These are phyloP conservation scores for Ranitomeya variabilis DNA, from an alignment of 2,113 vertebrate genomes.

Conservation along the genomic window DNA sequence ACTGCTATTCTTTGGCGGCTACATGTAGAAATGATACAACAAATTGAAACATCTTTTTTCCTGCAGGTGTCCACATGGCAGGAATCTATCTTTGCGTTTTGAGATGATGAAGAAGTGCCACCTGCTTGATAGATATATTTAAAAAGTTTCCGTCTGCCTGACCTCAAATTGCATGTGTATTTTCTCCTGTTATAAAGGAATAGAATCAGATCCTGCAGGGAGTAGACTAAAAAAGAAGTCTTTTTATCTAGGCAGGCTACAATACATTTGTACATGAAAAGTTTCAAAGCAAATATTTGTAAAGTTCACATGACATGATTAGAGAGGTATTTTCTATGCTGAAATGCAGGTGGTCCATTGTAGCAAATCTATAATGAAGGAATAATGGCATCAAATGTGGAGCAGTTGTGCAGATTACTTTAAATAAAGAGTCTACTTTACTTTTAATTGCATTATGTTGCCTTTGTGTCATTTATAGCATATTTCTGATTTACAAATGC, in stretches of 20 bases:
- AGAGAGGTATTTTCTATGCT: neutral
- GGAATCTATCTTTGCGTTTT: constrained; percentile 48
- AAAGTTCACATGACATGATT: constrained; percentile 67
- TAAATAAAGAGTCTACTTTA: neutral
- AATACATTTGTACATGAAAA: constrained; percentile 45
- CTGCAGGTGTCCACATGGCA: constrained; percentile 52
- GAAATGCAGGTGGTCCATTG: neutral
- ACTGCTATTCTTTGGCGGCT: constrained; percentile 44
- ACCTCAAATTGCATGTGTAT: constrained; percentile 49
- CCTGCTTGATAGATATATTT: constrained; percentile 51
- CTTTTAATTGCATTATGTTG: neutral
- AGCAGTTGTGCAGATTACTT: neutral
- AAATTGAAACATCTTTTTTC: constrained; percentile 53
- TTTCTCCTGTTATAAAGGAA: constrained; percentile 34
- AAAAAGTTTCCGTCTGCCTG: constrained; percentile 52
- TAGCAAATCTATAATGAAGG: neutral
- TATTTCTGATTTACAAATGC: neutral
- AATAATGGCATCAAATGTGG: neutral
- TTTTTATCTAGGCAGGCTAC: constrained; percentile 38
- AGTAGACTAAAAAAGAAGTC: constrained; percentile 28
- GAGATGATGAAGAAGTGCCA: constrained; percentile 52
- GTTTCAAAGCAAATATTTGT: constrained; percentile 60
- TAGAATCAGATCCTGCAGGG: constrained; percentile 47
- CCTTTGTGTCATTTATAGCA: neutral
- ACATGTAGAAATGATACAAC: constrained; percentile 31